Conservation (phyloP, 2,797 vertebrate species). For the Sphaeramia orbicularis region DNA sequence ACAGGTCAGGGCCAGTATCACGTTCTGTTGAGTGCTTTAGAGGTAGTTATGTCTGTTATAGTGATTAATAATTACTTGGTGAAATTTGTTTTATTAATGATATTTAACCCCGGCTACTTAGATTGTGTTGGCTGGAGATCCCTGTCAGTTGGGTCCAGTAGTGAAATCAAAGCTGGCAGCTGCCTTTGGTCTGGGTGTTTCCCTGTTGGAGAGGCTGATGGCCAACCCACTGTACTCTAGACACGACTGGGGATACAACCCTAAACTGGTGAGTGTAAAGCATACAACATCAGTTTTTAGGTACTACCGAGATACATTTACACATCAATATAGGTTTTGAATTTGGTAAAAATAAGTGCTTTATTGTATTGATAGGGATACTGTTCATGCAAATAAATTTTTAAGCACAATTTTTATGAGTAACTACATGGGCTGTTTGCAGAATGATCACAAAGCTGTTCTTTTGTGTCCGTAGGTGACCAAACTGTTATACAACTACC, state of each 20-base stretch:
- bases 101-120: constrained; percentile 57
- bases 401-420: neutral
- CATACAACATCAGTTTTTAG: neutral
- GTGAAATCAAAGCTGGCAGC: constrained; percentile 91
- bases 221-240: constrained; percentile 85
- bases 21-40: neutral
- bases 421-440: neutral
- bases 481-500: constrained; percentile 95
- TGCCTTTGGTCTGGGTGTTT: constrained; percentile 89
- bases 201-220: constrained; percentile 93
- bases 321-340: too few relatives aligned
- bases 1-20: constrained; percentile 84
- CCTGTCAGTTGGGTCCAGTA: constrained; percentile 93
- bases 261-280: constrained; percentile 88
- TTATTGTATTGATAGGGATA: too few relatives aligned
- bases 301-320: too few relatives aligned
- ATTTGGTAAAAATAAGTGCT: too few relatives aligned
- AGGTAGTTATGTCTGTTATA: neutral
- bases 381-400: neutral
- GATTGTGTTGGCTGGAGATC: constrained; percentile 95
- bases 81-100: neutral
- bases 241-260: constrained; percentile 91
- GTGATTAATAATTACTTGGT: neutral
- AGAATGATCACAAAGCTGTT: neutral
- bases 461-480: constrained; percentile 86